phyloP scores from a whole-genome alignment of 2,113 vertebrate genomes.

The Nansenia antarctica region DNA sequence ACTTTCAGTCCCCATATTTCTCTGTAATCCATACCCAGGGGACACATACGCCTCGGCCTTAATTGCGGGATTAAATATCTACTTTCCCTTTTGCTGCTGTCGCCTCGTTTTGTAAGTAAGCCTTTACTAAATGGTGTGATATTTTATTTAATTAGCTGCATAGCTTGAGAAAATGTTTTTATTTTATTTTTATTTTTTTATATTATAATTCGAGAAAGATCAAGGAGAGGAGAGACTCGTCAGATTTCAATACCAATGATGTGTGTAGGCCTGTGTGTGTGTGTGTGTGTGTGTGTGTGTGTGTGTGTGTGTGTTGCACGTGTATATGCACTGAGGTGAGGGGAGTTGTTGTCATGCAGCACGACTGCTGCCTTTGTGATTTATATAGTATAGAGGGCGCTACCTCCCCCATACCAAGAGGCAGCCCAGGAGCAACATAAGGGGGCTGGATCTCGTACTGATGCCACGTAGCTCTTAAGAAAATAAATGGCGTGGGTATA shows the following conservation, averaged over 20 bases:
- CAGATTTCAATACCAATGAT: neutral
- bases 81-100: constrained; percentile 28
- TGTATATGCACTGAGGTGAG: neutral
- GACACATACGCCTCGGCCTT: constrained; percentile 47
- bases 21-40: constrained; percentile 48
- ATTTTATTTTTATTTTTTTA: no score
- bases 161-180: constrained; percentile 42
- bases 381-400: constrained; percentile 17
- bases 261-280: neutral
- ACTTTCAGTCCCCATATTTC: constrained; percentile 41
- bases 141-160: constrained; percentile 69
- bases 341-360: constrained; percentile 26
- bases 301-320: neutral
- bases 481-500: constrained; percentile 37
- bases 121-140: constrained; percentile 53
- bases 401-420: constrained; percentile 41
- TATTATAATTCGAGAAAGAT: constrained; percentile 37
- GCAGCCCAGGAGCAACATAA: no score
- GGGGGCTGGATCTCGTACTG: no score
- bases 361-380: constrained; percentile 5
- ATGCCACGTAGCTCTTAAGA: constrained; percentile 17
- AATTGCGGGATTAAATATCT: constrained; percentile 71
- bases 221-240: constrained; percentile 4
- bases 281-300: neutral
- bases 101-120: constrained; percentile 55